Percentiles rank a stretch among this genome's conserved stretches.
Conservation (phyloP, 2,888 invertebrate species). For the Napeogenes inachia region DNA sequence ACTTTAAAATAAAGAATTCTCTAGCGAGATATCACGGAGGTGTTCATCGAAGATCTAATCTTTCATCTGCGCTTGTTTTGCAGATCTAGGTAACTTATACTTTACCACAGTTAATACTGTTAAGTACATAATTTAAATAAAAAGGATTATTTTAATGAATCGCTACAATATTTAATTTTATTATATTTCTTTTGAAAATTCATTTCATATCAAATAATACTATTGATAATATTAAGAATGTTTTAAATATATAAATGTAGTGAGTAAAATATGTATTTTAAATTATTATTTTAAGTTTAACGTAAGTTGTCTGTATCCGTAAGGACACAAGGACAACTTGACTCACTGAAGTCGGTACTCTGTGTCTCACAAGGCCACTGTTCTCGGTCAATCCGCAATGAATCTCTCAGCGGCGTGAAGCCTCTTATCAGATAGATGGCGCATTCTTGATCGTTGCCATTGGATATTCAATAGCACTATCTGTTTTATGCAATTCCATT, state of each 20-base stretch:
- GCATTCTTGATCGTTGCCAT: slow-evolving; percentile 53
- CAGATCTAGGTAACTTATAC: slow-evolving; percentile 29
- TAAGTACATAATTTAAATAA: slow-evolving; percentile 13
- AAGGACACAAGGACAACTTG: not conserved
- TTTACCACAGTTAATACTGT: slow-evolving; percentile 22
- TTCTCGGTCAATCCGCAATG: slow-evolving; percentile 57
- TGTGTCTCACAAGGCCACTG: slow-evolving; percentile 20
- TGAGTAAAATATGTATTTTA: no score
- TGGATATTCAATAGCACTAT: slow-evolving; percentile 28
- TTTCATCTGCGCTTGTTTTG: slow-evolving; percentile 62
- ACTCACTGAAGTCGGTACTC: slow-evolving; percentile 15
- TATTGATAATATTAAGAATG: no score
- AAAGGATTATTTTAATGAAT: not conserved
- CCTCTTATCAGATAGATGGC: slow-evolving; percentile 61
- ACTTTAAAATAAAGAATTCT: slow-evolving; percentile 23
- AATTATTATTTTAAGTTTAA: no score
- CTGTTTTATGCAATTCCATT: slow-evolving; percentile 26
- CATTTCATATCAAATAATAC: no score
- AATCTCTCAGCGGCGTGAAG: slow-evolving; percentile 48
- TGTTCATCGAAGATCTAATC: slow-evolving; percentile 66
- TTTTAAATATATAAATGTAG: no score
- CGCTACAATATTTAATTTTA: no score
- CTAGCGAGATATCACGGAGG: slow-evolving; percentile 39
- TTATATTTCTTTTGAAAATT: no score
- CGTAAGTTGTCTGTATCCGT: no score